Conservation (phyloP, 2,888 invertebrate genomes). For the Cetonia aurata region DNA sequence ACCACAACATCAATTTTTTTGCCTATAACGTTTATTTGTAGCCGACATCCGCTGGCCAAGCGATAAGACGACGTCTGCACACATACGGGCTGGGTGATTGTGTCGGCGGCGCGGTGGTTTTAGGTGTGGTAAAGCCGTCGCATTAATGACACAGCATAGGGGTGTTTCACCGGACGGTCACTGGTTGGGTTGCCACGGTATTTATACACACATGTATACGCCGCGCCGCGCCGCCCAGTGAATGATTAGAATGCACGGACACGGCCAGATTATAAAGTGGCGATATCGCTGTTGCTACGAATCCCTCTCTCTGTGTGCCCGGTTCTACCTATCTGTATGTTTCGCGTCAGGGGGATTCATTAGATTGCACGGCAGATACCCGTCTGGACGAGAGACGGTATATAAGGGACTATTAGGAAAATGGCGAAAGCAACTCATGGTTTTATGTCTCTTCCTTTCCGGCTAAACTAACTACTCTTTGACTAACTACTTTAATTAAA, state of each 20-base stretch:
- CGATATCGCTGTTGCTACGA: constrained; percentile 46
- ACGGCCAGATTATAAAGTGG: constrained; percentile 53
- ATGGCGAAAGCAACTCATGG: no score
- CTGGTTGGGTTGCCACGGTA: constrained; percentile 17
- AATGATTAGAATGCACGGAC: constrained; percentile 53
- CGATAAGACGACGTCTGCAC: constrained; percentile 21
- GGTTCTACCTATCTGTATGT: constrained; percentile 12
- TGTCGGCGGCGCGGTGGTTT: constrained; percentile 26
- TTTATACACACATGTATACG: constrained; percentile 5
- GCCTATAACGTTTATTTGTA: constrained; percentile 14
- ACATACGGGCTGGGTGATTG: constrained; percentile 7
- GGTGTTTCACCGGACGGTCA: constrained; percentile 7
- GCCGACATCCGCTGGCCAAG: not conserved
- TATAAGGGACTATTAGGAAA: no score
- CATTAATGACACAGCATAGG: constrained; percentile 30
- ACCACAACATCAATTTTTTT: constrained; percentile 31
- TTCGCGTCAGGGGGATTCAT: constrained; percentile 15
- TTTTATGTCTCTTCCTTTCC: no score
- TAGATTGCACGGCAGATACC: constrained; percentile 28
- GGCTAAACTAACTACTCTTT: not conserved
- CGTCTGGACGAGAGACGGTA: no score
- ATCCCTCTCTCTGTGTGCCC: constrained; percentile 7
- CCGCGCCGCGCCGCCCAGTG: constrained; percentile 33
- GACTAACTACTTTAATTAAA: not conserved
- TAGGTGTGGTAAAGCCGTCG: constrained; percentile 29